These are phyloP conservation scores for Dinocampus coccinellae DNA, from an alignment of 2,888 invertebrate genomes.

Conservation along the genomic window DNA sequence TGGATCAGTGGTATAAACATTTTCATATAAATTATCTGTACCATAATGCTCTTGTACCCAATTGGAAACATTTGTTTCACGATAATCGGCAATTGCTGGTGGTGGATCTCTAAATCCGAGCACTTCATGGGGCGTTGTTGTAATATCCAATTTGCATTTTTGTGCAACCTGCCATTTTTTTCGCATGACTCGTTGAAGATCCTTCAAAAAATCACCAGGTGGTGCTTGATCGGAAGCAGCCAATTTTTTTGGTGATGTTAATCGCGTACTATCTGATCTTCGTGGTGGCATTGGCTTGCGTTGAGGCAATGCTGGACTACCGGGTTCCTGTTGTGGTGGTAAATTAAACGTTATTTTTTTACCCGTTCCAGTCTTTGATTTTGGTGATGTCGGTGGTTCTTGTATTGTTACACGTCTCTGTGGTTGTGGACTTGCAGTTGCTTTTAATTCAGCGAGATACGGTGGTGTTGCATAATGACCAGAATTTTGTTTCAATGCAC, in stretches of 20 bases:
- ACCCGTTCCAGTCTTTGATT: conserved; percentile 71
- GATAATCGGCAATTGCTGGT: conserved; percentile 77
- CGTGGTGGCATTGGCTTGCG: conserved; percentile 81
- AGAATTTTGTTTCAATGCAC: conserved; percentile 62
- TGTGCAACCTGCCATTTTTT: conserved; percentile 95
- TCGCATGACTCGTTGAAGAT: conserved; percentile 91
- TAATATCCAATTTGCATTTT: conserved; percentile 88
- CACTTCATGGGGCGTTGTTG: conserved; percentile 92
- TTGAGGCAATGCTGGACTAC: conserved; percentile 74
- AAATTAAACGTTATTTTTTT: conserved; percentile 79
- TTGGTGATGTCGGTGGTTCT: conserved; percentile 72
- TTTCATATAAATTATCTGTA: conserved; percentile 81
- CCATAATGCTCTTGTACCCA: conserved; percentile 93
- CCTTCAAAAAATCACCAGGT: conserved; percentile 86
- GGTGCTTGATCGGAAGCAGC: conserved; percentile 81
- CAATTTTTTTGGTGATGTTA: conserved; percentile 80
- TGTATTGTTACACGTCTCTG: conserved; percentile 77
- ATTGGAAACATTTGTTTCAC: conserved; percentile 88
- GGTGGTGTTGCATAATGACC: conserved; percentile 68
- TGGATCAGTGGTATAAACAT: conserved; percentile 74
- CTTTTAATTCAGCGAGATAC: conserved; percentile 74
- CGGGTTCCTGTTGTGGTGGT: conserved; percentile 70
- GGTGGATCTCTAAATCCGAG: conserved; percentile 89
- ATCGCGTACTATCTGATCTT: conserved; percentile 77
- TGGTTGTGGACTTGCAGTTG: conserved; percentile 71